phyloP scores from a whole-genome alignment of 2,888 invertebrate genomes.

The Limnephilus auricula region DNA sequence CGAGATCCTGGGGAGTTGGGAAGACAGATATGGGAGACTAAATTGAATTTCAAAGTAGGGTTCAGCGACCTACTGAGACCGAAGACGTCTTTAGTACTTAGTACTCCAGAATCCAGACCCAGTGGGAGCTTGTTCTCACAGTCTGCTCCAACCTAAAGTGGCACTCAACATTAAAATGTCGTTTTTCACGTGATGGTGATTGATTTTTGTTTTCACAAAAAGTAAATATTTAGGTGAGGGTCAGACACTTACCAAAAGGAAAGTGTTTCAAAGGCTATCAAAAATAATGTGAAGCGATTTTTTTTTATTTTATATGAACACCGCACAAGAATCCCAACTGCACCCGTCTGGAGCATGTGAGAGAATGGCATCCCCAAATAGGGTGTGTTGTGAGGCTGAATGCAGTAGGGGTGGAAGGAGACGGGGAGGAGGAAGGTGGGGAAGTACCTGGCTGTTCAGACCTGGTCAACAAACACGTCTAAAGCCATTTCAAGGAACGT shows the following conservation, averaged over 20 bases:
- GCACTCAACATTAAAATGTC: not conserved
- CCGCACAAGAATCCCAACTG: no score
- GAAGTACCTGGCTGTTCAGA: no score
- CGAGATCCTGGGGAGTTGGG: not conserved
- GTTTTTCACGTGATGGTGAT: not conserved
- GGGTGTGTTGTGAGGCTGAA: no score
- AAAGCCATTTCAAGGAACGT: no score
- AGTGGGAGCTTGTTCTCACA: slow-evolving; percentile 10
- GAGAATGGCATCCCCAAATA: no score
- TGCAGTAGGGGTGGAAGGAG: no score
- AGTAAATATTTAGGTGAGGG: not conserved
- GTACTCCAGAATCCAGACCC: not conserved
- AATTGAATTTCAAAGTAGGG: slow-evolving; percentile 14
- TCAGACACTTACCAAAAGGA: not conserved
- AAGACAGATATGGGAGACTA: not conserved
- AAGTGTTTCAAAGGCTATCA: not conserved
- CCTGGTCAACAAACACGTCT: no score
- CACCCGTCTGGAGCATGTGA: no score
- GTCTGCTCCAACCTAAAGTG: not conserved
- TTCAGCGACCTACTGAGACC: slow-evolving; percentile 16
- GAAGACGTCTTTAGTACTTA: not conserved
- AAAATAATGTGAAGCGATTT: not conserved
- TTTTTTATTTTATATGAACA: no score
- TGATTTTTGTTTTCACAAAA: not conserved
- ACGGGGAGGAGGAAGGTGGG: no score